phyloP scores from a whole-genome alignment of 2,888 invertebrate species.

The Morpho achilles region DNA sequence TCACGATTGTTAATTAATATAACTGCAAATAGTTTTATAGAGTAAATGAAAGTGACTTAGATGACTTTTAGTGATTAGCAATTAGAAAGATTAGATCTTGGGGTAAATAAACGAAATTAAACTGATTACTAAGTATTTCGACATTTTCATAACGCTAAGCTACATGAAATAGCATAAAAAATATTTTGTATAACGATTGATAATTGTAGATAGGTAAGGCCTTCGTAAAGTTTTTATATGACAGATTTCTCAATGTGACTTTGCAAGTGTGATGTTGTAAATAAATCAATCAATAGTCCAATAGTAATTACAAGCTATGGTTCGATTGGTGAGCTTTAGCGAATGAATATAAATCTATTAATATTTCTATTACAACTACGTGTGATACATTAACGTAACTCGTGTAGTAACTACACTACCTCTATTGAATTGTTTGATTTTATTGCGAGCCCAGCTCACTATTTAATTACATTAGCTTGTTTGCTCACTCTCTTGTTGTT shows the following conservation, averaged over 20 bases:
- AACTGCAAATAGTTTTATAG: conserved; percentile 51
- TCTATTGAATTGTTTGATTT: conserved; percentile 51
- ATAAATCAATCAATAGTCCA: conserved; percentile 37
- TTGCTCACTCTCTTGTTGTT: conserved; percentile 57
- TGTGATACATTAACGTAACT: conserved; percentile 59
- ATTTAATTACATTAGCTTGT: conserved; percentile 42
- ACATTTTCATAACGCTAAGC: conserved; percentile 57
- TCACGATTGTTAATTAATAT: conserved; percentile 31
- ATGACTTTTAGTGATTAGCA: conserved; percentile 55
- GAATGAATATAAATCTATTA: conserved; percentile 39
- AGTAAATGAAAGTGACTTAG: conserved; percentile 56
- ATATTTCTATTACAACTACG: conserved; percentile 39
- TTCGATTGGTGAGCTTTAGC: conserved; percentile 33
- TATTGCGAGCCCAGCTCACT: conserved; percentile 67
- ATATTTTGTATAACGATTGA: conserved; percentile 77
- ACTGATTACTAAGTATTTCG: conserved; percentile 38
- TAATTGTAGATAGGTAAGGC: conserved; percentile 55
- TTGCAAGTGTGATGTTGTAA: conserved; percentile 75
- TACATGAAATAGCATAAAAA: conserved; percentile 61
- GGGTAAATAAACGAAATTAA: conserved; percentile 36
- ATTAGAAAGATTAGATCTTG: conserved; percentile 56
- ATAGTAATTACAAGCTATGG: conserved; percentile 42
- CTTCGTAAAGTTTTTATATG: conserved; percentile 73
- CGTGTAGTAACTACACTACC: conserved; percentile 76
- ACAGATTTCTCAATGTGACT: conserved; percentile 73